Evolutionary conservation across 1,140 invertebrate species (phyloP), one percentile per base, ranked within the genome.

Genomic region (Musca domestica): DNA sequence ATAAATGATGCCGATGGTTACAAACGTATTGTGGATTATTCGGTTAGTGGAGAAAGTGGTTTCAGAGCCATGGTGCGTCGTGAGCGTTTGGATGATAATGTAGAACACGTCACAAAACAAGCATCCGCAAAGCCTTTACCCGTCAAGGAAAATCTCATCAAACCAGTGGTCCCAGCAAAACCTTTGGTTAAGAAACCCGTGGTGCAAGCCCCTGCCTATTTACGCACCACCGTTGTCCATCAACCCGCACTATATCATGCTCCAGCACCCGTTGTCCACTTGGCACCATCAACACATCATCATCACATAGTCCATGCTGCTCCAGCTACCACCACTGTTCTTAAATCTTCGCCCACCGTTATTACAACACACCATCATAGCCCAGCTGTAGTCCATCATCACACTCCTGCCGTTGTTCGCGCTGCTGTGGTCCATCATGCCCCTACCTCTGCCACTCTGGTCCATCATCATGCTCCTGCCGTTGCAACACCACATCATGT

Each of bases 1-100:
- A 65, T 82, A 41, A 75, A 81, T 48, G 82, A 83, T 27, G 78
- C 83, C 20, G 83, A 84, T 71, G 83, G 83, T 22, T 82, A 76
- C 54, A 71, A 74, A 27, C 78, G 83, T 69, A 81, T 75, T 71
- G 83, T 83, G 47, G 78, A 81, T 65, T 84, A 79, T 68, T 79
- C 76, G 25, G 76, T 80, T 30, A 77, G 81, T 66, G 74, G 81
- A 54, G 76, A 81, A 58, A 84, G 82, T 52, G 83, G 84, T 67
- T 85, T 83, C 72, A 82, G 82, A 58, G 82, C 82, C 56, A 77
- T 81, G 7, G 81, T 83, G 2, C 80, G 77, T 10, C 76, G 81
- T 52, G 74, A 81, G 63, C 79, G 20, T 51, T 65, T 65, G 9
- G 14, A 7, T 61, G 27, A 20, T n/a, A n/a, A n/a, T 23, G 51